A percentile compares a stretch with the other conserved stretches of the same genome.
Conservation (phyloP, 1,140 invertebrate genomes). For the Homarus americanus region DNA sequence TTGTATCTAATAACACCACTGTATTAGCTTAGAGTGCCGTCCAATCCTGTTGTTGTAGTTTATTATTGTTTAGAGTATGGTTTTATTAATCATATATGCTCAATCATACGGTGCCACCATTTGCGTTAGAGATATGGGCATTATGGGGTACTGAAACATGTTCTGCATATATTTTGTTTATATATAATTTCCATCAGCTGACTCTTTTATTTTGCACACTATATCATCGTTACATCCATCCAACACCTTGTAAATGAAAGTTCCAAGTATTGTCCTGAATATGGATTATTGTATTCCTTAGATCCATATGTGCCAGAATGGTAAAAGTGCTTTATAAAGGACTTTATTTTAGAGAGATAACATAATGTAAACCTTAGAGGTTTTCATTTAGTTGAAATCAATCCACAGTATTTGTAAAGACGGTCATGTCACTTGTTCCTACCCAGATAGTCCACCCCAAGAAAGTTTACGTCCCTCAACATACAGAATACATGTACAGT, state of each 20-base stretch:
- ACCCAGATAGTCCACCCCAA: background rate
- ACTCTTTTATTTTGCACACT: background rate
- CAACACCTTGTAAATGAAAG: background rate
- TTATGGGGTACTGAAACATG: background rate
- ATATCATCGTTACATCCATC: background rate
- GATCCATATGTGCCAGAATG: background rate
- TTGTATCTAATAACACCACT: background rate
- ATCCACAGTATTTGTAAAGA: background rate
- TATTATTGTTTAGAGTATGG: background rate
- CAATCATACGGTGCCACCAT: background rate
- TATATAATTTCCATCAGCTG: background rate
- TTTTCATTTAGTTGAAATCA: background rate
- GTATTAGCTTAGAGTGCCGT: constrained; percentile 14
- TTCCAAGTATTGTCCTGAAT: background rate
- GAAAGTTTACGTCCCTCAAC: background rate
- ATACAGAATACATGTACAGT: background rate
- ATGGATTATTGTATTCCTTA: background rate
- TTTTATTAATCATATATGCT: background rate
- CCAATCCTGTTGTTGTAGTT: background rate
- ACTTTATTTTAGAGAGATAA: background rate
- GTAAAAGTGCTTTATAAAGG: background rate
- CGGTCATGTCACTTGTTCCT: background rate
- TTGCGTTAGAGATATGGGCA: background rate
- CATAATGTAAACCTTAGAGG: background rate
- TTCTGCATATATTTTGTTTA: background rate